A percentile compares a stretch with the other conserved stretches of the same genome.
Conservation (phyloP, 1,140 invertebrate species). For the Ceratina japonica region DNA sequence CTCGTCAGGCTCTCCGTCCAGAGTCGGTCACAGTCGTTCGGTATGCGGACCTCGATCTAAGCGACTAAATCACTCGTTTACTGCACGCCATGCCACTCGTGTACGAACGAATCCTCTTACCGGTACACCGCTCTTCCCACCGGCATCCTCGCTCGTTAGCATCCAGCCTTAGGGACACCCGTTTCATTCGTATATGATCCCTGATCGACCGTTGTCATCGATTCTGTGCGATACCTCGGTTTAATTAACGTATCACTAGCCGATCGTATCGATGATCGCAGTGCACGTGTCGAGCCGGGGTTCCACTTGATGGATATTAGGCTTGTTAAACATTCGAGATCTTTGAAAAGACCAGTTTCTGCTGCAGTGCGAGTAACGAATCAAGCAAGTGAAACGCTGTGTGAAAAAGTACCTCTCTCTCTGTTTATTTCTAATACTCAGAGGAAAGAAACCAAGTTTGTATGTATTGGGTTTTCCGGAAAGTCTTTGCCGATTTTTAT, state of each 20-base stretch:
- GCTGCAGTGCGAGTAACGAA: too few relatives aligned
- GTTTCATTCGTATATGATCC: constrained; percentile 13
- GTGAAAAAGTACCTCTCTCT: too few relatives aligned
- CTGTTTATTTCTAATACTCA: too few relatives aligned
- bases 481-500: too few relatives aligned
- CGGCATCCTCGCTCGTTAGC: not conserved
- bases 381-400: too few relatives aligned
- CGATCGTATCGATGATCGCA: not conserved
- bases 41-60: constrained; percentile 66
- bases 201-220: not conserved
- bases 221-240: not conserved
- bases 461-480: too few relatives aligned
- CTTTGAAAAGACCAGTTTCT: too few relatives aligned
- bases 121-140: not conserved
- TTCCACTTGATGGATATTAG: too few relatives aligned
- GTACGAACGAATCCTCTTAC: constrained; percentile 51
- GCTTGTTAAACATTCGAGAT: too few relatives aligned
- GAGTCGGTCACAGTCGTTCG: constrained; percentile 64
- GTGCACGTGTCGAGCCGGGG: too few relatives aligned
- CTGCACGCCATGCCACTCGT: constrained; percentile 56
- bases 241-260: not conserved
- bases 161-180: not conserved
- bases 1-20: constrained; percentile 51
- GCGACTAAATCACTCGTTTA: constrained; percentile 63
- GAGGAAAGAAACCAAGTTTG: too few relatives aligned